phyloP scores from a whole-genome alignment of 1,140 invertebrate species.

The Cotesia vestalis region DNA sequence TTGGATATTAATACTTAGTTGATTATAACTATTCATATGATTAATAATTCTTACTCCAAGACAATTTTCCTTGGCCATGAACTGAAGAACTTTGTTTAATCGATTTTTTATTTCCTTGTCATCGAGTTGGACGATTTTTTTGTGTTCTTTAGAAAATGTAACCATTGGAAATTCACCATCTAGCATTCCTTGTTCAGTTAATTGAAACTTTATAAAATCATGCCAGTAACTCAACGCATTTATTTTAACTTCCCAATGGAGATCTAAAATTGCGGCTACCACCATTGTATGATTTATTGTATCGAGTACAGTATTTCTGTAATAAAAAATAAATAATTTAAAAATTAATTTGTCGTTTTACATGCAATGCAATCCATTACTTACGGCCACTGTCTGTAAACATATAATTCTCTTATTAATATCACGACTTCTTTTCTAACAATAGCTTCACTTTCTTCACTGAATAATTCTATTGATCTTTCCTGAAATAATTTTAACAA shows the following conservation, averaged over 20 bases:
- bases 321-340: slow-evolving; percentile 23
- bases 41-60: slow-evolving; percentile 65
- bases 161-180: slow-evolving; percentile 79
- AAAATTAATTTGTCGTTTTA: slow-evolving; percentile 13
- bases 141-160: slow-evolving; percentile 79
- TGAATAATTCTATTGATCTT: slow-evolving; percentile 70
- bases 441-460: slow-evolving; percentile 78
- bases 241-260: slow-evolving; percentile 82
- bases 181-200: slow-evolving; percentile 80
- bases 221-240: slow-evolving; percentile 77
- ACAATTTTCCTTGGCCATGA: slow-evolving; percentile 73
- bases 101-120: slow-evolving; percentile 73
- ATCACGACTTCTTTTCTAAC: slow-evolving; percentile 76
- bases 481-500: slow-evolving; percentile 64
- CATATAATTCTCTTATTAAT: slow-evolving; percentile 73
- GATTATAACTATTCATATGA: not conserved
- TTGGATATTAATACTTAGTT: slow-evolving; percentile 4
- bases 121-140: slow-evolving; percentile 78
- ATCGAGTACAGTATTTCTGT: slow-evolving; percentile 53
- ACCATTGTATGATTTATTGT: slow-evolving; percentile 68
- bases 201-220: slow-evolving; percentile 70
- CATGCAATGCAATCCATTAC: slow-evolving; percentile 40
- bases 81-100: slow-evolving; percentile 72
- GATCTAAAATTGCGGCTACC: slow-evolving; percentile 72
- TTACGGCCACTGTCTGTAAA: slow-evolving; percentile 70